Conservation (phyloP, 2,888 invertebrate species). For the Dolomedes plantarius region DNA sequence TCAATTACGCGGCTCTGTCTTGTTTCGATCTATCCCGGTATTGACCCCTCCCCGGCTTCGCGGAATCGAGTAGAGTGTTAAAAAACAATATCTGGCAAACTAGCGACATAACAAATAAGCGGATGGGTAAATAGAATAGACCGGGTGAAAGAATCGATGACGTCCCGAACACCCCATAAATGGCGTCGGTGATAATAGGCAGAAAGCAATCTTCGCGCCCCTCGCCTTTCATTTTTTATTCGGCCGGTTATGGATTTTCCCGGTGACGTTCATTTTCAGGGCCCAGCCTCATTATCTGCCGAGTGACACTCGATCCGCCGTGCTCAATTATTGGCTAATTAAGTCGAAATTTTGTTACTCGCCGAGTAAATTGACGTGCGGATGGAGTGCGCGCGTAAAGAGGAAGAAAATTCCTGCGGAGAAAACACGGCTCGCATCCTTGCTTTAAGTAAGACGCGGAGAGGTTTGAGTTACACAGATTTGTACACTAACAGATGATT, state of each 20-base stretch:
- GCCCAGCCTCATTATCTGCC: slow-evolving; percentile 20
- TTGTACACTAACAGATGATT: too few relatives aligned
- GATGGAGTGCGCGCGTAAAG: background rate
- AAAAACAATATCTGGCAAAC: slow-evolving; percentile 5
- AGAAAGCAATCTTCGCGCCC: background rate
- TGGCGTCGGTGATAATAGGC: background rate
- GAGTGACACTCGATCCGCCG: slow-evolving; percentile 16
- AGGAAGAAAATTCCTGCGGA: too few relatives aligned
- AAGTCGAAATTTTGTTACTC: slow-evolving; percentile 14
- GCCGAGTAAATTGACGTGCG: background rate
- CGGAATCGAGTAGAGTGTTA: background rate
- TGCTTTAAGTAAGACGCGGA: too few relatives aligned
- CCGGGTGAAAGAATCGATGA: background rate
- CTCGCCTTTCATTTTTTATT: background rate
- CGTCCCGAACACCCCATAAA: background rate
- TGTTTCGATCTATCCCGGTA: background rate
- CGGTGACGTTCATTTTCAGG: slow-evolving; percentile 20
- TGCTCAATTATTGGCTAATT: slow-evolving; percentile 33
- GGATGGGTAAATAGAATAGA: background rate
- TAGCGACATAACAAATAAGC: background rate
- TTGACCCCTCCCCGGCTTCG: background rate
- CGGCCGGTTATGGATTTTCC: background rate
- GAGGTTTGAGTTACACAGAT: too few relatives aligned
- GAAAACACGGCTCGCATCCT: too few relatives aligned
- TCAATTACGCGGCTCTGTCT: background rate